phyloP scores from a whole-genome alignment of 2,113 vertebrate species.

The Lasiurus borealis region DNA sequence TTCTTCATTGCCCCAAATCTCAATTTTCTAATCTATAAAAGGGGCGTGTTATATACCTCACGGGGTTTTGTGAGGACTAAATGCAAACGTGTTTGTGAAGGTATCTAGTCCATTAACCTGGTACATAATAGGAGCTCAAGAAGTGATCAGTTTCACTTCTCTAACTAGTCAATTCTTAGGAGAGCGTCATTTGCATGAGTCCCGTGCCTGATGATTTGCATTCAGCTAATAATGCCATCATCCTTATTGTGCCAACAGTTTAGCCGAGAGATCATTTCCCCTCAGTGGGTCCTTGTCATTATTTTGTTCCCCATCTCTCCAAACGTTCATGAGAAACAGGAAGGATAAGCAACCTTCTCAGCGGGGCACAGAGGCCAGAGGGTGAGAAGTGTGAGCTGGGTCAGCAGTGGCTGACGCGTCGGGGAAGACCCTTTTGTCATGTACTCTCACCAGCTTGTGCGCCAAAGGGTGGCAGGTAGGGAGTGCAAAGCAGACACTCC shows the following conservation, averaged over 20 bases:
- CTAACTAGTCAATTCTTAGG: neutral
- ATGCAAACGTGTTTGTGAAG: neutral
- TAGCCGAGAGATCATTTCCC: neutral
- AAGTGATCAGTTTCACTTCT: neutral
- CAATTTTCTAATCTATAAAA: conserved; percentile 4
- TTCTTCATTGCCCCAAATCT: neutral
- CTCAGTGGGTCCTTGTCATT: neutral
- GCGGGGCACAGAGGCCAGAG: neutral
- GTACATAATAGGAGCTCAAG: neutral
- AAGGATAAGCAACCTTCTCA: neutral
- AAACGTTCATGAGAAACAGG: neutral
- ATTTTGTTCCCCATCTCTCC: neutral
- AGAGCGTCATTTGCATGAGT: neutral
- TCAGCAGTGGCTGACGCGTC: neutral
- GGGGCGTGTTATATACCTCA: neutral
- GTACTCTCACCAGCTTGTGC: neutral
- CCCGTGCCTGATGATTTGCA: neutral
- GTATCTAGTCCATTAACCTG: neutral
- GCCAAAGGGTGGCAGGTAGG: neutral
- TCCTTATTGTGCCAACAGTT: neutral
- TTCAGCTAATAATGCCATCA: neutral
- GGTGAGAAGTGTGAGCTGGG: neutral
- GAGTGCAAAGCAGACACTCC: neutral
- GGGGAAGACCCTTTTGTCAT: neutral
- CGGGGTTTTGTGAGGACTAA: neutral